Evolutionary conservation across 2,797 vertebrate species (phyloP).

Genomic region (Lacerta agilis): DNA sequence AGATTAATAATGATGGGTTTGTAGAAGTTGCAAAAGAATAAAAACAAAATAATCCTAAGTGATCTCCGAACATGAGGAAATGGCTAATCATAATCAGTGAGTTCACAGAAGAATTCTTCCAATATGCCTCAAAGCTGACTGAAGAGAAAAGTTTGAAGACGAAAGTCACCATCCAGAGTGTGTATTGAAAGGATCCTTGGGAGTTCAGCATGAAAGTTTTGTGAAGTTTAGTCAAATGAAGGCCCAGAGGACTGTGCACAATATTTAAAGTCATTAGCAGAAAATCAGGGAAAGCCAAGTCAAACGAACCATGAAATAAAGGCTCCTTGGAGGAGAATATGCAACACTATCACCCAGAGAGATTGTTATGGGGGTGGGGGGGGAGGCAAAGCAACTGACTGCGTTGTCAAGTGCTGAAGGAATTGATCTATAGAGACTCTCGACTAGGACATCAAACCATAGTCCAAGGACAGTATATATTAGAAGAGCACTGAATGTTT

Average conservation of each 20-base stretch:
- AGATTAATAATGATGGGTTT: neutral
- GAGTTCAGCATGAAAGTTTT: neutral
- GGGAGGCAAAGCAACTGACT: neutral
- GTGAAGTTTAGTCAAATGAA: neutral
- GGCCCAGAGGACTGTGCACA: neutral
- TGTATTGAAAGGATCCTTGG: neutral
- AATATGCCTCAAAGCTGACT: neutral
- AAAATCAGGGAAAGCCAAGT: slow-evolving; percentile 5
- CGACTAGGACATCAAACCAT: neutral
- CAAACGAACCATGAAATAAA: neutral
- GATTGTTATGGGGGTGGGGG: neutral
- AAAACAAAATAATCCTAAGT: neutral
- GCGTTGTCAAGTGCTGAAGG: slow-evolving; percentile 3
- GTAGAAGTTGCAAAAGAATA: neutral
- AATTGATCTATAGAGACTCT: slow-evolving; percentile 1
- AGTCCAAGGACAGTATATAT: neutral
- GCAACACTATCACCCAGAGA: neutral
- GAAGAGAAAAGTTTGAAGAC: neutral
- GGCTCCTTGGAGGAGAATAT: neutral
- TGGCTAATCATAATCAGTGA: neutral
- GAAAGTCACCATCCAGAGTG: neutral
- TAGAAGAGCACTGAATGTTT: neutral
- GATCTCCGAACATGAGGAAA: neutral
- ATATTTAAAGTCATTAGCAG: slow-evolving; percentile 14
- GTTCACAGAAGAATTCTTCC: neutral